Percentiles rank a stretch among this genome's conserved stretches.
Conservation (phyloP, 2,797 vertebrate genomes). For the Danio aesculapii region DNA sequence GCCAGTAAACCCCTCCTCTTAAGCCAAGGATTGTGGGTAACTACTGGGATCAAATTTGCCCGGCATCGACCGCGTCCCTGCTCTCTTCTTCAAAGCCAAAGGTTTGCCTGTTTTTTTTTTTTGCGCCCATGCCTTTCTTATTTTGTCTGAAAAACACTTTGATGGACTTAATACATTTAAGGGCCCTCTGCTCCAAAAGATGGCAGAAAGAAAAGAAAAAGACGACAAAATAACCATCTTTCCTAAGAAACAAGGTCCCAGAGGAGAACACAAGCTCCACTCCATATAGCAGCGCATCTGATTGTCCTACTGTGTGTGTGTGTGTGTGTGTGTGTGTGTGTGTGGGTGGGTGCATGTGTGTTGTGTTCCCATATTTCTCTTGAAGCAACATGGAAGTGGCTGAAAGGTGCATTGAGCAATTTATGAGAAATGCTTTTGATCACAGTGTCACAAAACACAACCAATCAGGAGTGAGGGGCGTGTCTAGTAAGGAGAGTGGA, state of each 20-base stretch:
- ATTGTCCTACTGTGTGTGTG: not conserved
- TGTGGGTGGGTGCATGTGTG: not conserved
- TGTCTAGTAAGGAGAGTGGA: no score
- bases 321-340: not conserved
- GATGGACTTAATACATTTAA: slow-evolving; percentile 45
- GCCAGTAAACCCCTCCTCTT: slow-evolving; percentile 19
- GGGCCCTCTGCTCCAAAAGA: slow-evolving; percentile 12
- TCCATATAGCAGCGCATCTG: slow-evolving; percentile 19
- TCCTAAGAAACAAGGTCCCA: slow-evolving; percentile 18
- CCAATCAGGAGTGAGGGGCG: no score
- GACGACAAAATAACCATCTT: slow-evolving; percentile 33
- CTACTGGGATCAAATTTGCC: slow-evolving; percentile 35
- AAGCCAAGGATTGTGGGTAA: slow-evolving; percentile 39
- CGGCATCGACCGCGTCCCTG: slow-evolving; percentile 20
- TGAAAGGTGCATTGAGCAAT: no score
- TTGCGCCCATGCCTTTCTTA: slow-evolving; percentile 9
- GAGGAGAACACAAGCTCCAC: slow-evolving; percentile 17
- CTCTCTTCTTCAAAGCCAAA: slow-evolving; percentile 31
- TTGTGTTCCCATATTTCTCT: not conserved
- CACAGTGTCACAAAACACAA: no score
- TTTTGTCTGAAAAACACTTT: slow-evolving; percentile 32
- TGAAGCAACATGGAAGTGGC: no score
- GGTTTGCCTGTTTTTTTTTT: not conserved
- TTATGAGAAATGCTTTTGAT: no score
- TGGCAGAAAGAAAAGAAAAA: slow-evolving; percentile 24